Evolutionary conservation across 1,140 invertebrate species (phyloP), one percentile per base, ranked within the genome.

Genomic region (Drosophila erecta): DNA sequence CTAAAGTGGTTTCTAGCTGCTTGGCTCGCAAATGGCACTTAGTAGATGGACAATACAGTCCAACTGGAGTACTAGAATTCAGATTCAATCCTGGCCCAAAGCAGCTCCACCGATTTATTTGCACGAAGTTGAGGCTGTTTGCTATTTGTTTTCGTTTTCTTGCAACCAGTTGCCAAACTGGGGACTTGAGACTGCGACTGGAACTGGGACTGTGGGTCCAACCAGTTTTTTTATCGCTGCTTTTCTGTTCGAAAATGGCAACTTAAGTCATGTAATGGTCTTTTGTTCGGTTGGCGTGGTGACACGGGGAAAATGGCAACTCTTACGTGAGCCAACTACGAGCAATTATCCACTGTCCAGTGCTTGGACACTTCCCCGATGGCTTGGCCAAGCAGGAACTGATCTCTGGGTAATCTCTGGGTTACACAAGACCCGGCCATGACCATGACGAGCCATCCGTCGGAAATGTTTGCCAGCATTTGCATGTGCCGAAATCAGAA

Each of bases 91-190:
- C 58, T 14, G 2, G 14, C 11, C 33, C 33, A 11, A 24, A 47
- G 30, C 10, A 35, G 24, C 37, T 24, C 37, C 22, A 20, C 35
- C 71, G 69, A 70, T 58, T 71, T 71, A 76, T 76, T 78, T 78
- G 58, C 66, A 72, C 73, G 50, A 24, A 59, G 30, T 22, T 76
- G 58, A 58, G 47, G 71, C 38, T 44, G 54, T 38, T 44, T 75
- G 72, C 38, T 54, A 44, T 43, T 58, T 49, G 54, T 53, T 64
- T 54, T 40, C 33, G 57, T 40, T 57, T 72, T 70, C 54, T 50
- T 59, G 60, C 43, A 73, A 78, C 76, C 66, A 78, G 75, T 78
- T 78, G 66, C 66, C 56, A 38, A 53, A 53, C 38, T 27, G 60
- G 69, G 67, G 43, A 35, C 44, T 37, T 43, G 46, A 60, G 47